These are phyloP conservation scores for Lepidotrigona ventralis DNA, from an alignment of 1,140 invertebrate genomes.

Conservation along the genomic window DNA sequence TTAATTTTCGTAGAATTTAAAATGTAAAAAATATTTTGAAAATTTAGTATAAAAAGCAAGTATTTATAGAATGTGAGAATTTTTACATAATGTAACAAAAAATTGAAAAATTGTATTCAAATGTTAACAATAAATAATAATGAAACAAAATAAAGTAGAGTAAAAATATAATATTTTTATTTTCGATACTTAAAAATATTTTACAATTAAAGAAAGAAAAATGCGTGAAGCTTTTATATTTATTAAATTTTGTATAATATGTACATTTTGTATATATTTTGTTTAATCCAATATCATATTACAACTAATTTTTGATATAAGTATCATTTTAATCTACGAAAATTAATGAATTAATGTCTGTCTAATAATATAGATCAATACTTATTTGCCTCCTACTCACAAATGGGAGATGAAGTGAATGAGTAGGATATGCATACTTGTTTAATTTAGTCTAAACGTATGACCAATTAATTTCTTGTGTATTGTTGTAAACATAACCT, in stretches of 20 bases:
- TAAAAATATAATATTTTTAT: too few relatives aligned
- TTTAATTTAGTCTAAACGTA: too few relatives aligned
- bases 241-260: too few relatives aligned
- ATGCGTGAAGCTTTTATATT: too few relatives aligned
- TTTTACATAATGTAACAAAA: neutral
- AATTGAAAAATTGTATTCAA: neutral
- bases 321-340: neutral
- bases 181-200: too few relatives aligned
- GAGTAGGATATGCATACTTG: too few relatives aligned
- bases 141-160: neutral
- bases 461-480: neutral
- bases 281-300: neutral
- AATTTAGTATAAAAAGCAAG: too few relatives aligned
- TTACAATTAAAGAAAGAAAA: neutral
- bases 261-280: neutral
- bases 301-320: neutral
- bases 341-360: neutral
- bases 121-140: too few relatives aligned
- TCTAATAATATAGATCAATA: too few relatives aligned
- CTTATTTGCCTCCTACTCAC: too few relatives aligned
- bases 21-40: neutral
- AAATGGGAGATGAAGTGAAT: too few relatives aligned
- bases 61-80: too few relatives aligned
- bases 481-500: neutral
- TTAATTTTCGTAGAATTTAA: neutral